phyloP scores from a whole-genome alignment of 2,888 invertebrate genomes.

The Athalia circularis region DNA sequence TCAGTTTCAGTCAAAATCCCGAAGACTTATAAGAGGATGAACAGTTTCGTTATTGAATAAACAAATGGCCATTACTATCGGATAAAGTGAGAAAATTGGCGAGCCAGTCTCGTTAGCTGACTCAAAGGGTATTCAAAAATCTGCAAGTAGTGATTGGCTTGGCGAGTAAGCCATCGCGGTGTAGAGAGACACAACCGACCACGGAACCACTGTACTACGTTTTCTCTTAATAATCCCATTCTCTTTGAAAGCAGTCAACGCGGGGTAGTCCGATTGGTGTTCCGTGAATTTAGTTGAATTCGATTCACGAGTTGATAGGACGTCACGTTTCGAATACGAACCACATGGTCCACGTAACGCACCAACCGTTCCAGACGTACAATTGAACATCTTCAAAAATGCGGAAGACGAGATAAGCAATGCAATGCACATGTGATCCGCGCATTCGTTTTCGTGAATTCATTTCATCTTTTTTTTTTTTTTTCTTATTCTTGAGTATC shows the following conservation, averaged over 20 bases:
- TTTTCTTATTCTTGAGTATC: background rate
- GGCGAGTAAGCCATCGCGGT: slow-evolving; percentile 8
- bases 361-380: background rate
- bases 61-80: too few relatives aligned
- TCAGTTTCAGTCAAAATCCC: background rate
- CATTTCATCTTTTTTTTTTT: background rate
- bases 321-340: slow-evolving; percentile 10
- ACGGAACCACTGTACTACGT: background rate
- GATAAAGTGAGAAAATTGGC: background rate
- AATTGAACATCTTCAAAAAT: background rate
- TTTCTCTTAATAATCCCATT: slow-evolving; percentile 16
- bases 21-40: too few relatives aligned
- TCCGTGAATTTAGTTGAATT: slow-evolving; percentile 17
- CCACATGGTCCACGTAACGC: background rate
- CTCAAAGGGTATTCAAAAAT: slow-evolving; percentile 28
- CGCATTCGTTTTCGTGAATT: too few relatives aligned
- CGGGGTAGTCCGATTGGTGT: background rate
- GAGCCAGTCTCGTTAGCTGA: background rate
- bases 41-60: background rate
- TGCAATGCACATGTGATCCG: background rate
- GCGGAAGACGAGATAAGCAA: background rate
- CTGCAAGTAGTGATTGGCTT: background rate
- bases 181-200: slow-evolving; percentile 14
- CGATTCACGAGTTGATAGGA: slow-evolving; percentile 25
- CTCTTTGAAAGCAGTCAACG: slow-evolving; percentile 27